A percentile compares a stretch with the other conserved stretches of the same genome.
phyloP scores from a whole-genome alignment of 2,113 vertebrate genomes.

The Oncorhynchus keta region DNA sequence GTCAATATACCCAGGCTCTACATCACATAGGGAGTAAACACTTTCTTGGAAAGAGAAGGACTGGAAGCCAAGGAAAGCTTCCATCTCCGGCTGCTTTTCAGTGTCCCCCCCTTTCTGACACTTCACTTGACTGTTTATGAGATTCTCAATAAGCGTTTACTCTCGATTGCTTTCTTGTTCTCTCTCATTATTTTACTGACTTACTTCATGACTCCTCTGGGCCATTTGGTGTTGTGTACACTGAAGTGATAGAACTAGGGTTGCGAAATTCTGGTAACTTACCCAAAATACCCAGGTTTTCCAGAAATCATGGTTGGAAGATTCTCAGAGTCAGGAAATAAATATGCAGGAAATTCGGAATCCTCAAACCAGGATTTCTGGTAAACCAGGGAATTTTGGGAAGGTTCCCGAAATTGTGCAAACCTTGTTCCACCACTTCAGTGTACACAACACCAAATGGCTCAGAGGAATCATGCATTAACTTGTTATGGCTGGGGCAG shows the following conservation, averaged over 20 bases:
- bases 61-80: not conserved
- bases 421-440: not conserved
- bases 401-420: too few relatives aligned
- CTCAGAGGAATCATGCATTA: not conserved
- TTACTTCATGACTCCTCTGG: not conserved
- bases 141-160: not conserved
- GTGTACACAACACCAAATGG: not conserved
- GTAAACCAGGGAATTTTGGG: too few relatives aligned
- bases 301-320: too few relatives aligned
- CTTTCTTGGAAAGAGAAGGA: not conserved
- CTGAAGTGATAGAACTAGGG: not conserved
- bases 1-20: slow-evolving; percentile 3
- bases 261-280: too few relatives aligned
- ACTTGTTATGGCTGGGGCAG: not conserved
- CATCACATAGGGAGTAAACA: slow-evolving; percentile 17
- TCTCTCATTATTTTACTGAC: not conserved
- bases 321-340: too few relatives aligned
- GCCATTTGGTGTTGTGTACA: not conserved
- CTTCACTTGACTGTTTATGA: not conserved
- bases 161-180: not conserved
- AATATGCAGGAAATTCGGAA: too few relatives aligned
- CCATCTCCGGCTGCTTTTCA: not conserved
- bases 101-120: too few relatives aligned
- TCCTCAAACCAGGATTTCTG: too few relatives aligned
- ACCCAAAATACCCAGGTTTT: too few relatives aligned